phyloP scores from a whole-genome alignment of 64 coral and sea anemone genomes.

The Actinia tenebrosa region DNA sequence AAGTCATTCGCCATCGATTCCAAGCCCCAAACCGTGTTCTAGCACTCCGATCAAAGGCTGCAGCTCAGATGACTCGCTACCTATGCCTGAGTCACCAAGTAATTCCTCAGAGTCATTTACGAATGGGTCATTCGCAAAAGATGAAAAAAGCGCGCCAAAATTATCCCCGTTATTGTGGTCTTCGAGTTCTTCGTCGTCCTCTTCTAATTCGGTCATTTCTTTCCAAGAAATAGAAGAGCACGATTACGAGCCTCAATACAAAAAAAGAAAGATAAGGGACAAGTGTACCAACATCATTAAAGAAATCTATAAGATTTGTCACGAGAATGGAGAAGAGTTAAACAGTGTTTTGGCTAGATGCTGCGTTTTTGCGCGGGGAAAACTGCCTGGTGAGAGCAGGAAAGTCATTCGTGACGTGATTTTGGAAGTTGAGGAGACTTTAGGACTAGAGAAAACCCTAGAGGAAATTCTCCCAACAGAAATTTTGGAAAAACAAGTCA shows the following conservation, averaged over 20 bases:
- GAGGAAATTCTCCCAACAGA: not conserved
- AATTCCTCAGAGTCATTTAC: not conserved
- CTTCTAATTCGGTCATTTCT: not conserved
- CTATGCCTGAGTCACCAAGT: not conserved
- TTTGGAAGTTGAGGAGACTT: not conserved
- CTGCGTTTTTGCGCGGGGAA: not conserved
- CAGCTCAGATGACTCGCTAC: not conserved
- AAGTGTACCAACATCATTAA: not conserved
- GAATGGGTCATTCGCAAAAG: not conserved
- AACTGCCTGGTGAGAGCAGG: not conserved
- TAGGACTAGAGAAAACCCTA: not conserved
- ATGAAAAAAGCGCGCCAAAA: conserved; percentile 1
- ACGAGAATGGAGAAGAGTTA: not conserved
- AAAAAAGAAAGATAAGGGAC: not conserved
- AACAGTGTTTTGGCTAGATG: not conserved
- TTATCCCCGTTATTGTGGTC: not conserved
- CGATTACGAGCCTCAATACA: not conserved
- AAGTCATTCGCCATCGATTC: not conserved
- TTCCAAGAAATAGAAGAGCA: conserved; percentile 13
- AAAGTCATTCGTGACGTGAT: not conserved
- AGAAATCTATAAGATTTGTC: not conserved
- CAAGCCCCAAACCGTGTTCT: not conserved
- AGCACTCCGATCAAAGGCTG: not conserved
- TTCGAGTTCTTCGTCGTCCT: not conserved
- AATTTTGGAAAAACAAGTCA: not conserved